Base-by-base conservation (phyloP, 2,113 vertebrate genomes). In the Peromyscus polionotus region DNA sequence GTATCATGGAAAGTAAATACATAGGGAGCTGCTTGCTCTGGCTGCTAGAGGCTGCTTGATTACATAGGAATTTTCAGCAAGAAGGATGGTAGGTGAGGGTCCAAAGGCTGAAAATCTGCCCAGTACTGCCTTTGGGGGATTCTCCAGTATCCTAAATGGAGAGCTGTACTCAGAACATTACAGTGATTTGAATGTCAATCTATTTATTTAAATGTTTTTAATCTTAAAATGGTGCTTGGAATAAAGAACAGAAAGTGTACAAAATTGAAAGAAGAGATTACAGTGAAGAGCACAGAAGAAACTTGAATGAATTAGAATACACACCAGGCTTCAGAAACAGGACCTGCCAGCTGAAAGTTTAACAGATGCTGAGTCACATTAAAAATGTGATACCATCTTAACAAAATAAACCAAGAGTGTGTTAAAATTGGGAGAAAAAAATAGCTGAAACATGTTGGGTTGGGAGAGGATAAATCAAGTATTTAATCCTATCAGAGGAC, bases 201-300 rank as follows among this genome's bases (percentile, higher is more conserved):
- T 85, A 7, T 88, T 94, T 88, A 61, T 93, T 90, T 31, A 48
- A 79, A 94, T 68, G 26, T 75, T 89, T 89, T 57, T 39, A 61
- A 51, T 83, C 26, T 86, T 94, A 92, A 96, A 77, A 88, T 54
- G 72, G 54, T 36, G 19, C 28, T 67, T 90, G 39, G 57, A 94
- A 59, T 96, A 72, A 91, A 61, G 4, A 72, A 91, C 31, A 96
- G 63, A 48, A 89, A 90, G 92, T 70, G 28, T 28, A 77, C 10
- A 65, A 57, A 77, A 39, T 36, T 65, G 63, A 83, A 42, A 54
- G 81, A 92, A 96, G 90, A 92, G 59, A 42, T 73, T 68, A 72
- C 73, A 48, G 2, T 20, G 39, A 94, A 86, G 24, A 57, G 72
- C 51, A 68, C 84, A 95, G 89, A 92, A 95, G 76, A 90, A 88